Conservation (phyloP, 64 coral and sea anemone genomes). For the Platygyra sinensis region DNA sequence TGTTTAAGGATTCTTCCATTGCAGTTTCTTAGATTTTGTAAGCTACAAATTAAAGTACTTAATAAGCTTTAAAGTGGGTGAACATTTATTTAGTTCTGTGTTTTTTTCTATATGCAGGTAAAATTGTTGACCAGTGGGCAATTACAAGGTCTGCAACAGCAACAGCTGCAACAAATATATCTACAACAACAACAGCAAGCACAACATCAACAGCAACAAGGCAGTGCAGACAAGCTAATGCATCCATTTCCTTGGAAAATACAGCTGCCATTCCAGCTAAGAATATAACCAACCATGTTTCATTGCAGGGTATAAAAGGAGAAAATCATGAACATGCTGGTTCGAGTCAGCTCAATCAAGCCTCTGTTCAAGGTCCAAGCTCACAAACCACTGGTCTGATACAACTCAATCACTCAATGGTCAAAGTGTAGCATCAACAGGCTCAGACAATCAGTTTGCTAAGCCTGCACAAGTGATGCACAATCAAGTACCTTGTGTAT, state of each 20-base stretch:
- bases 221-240: background rate
- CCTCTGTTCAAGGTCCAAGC: background rate
- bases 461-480: background rate
- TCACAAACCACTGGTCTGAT: constrained; percentile 17
- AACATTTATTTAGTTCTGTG: background rate
- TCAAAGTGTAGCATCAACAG: background rate
- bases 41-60: background rate
- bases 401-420: background rate
- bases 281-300: constrained; percentile 31
- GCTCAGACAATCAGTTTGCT: background rate
- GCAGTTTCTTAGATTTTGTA: background rate
- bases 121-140: constrained; percentile 79
- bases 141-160: constrained; percentile 53
- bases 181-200: constrained; percentile 38
- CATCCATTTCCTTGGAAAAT: constrained; percentile 1
- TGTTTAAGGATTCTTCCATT: too few species aligned
- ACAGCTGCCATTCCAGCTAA: background rate
- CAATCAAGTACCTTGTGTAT: constrained; percentile 6
- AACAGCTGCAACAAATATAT: constrained; percentile 64
- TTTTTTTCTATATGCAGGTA: constrained; percentile 52
- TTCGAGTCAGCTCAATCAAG: background rate
- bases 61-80: too few species aligned
- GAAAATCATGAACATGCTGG: background rate
- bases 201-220: constrained; percentile 52
- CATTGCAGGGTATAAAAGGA: constrained; percentile 1